A percentile compares a stretch with the other conserved stretches of the same genome.
These are phyloP conservation scores for Temnopleurus reevesii DNA, from an alignment of 53 echinoderm and acorn worm genomes.

Conservation along the genomic window DNA sequence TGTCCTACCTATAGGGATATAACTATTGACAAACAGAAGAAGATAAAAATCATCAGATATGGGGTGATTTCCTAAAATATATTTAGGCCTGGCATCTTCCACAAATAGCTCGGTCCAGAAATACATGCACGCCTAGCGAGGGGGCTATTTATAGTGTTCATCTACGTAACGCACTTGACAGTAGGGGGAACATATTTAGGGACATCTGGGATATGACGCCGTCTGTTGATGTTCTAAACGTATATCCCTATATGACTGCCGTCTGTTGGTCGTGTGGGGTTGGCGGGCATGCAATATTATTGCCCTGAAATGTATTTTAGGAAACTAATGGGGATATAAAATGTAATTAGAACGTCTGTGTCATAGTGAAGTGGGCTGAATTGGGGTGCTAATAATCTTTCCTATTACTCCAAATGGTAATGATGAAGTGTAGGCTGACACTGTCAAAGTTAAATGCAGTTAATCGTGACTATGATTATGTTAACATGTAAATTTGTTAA, in stretches of 20 bases:
- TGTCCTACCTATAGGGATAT: too few species aligned
- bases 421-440: not conserved
- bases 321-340: not conserved
- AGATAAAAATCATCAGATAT: constrained; percentile 3
- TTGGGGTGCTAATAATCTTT: not conserved
- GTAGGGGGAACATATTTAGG: constrained; percentile 24
- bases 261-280: not conserved
- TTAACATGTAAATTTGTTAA: too few species aligned
- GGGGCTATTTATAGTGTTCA: constrained; percentile 26
- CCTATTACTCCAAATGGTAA: too few species aligned
- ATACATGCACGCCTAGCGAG: constrained; percentile 10
- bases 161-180: constrained; percentile 5
- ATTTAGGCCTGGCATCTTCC: not conserved
- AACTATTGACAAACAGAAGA: not conserved
- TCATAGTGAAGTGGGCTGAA: not conserved
- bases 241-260: not conserved
- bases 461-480: too few species aligned
- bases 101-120: constrained; percentile 6
- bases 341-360: constrained; percentile 16
- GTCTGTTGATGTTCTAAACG: not conserved
- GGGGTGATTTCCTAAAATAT: constrained; percentile 1
- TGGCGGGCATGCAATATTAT: not conserved
- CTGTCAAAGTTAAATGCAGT: too few species aligned
- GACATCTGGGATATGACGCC: not conserved
- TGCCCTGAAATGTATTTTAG: not conserved